Evolutionary conservation across 2,113 vertebrate species (phyloP).

Genomic region (Aplodontia rufa): DNA sequence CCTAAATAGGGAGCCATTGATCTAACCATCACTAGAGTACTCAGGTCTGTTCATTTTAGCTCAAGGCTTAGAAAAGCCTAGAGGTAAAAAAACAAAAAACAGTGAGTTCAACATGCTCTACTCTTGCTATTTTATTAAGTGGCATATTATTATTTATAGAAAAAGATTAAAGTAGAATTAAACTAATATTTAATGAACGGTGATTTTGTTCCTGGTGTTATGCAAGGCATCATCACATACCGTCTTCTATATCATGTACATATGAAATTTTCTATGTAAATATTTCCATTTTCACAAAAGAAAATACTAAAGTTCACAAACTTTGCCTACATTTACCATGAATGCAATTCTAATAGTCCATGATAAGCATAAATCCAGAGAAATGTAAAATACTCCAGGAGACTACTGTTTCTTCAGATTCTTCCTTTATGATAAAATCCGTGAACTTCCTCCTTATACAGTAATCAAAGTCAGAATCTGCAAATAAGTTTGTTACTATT

Average conservation of each 20-base stretch:
- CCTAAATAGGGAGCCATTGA: background rate
- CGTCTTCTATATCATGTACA: background rate
- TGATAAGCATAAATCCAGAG: background rate
- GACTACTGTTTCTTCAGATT: background rate
- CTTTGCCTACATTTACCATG: background rate
- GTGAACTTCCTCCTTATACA: background rate
- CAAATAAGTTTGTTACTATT: background rate
- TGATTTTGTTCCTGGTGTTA: background rate
- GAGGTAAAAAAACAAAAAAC: background rate
- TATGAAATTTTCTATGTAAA: too few relatives aligned
- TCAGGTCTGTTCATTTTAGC: background rate
- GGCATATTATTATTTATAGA: background rate
- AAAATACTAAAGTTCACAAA: background rate
- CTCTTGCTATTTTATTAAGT: background rate
- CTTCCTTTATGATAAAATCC: background rate
- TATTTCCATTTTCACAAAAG: background rate
- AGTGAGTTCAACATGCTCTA: background rate
- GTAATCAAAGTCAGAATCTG: background rate
- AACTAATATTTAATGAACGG: background rate
- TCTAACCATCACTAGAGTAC: background rate
- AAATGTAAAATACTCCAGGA: slow-evolving; percentile 10
- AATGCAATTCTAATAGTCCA: background rate
- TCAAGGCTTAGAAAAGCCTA: background rate
- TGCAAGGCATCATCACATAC: background rate
- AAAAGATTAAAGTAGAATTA: background rate